Evolutionary conservation across 2,797 vertebrate species (phyloP).

Genomic region (Lepus oiostolus): DNA sequence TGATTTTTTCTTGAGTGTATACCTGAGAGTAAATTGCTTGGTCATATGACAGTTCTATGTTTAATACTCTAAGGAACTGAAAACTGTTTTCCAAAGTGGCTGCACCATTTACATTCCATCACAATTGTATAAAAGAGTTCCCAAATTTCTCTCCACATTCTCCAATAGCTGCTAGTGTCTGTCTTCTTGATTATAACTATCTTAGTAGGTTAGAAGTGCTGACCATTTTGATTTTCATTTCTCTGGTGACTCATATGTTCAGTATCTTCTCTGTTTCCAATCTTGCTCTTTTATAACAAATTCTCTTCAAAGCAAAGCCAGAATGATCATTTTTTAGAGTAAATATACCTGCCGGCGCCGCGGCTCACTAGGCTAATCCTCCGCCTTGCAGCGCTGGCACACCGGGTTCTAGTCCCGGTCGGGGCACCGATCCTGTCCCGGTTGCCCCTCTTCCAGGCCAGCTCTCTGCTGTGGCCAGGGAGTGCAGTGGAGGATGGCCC

Average conservation of each 20-base stretch:
- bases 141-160: neutral
- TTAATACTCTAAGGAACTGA: neutral
- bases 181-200: neutral
- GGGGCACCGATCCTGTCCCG: too few species aligned
- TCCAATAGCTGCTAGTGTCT: neutral
- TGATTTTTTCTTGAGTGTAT: neutral
- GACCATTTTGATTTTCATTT: constrained; percentile 11
- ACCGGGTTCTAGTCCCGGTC: too few species aligned
- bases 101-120: neutral
- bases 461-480: too few species aligned
- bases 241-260: neutral
- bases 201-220: neutral
- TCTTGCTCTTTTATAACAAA: neutral
- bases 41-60: neutral
- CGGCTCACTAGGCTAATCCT: too few species aligned
- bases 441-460: too few species aligned
- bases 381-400: too few species aligned
- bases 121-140: neutral
- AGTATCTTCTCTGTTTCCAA: neutral
- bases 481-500: too few species aligned
- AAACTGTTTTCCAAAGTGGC: constrained; percentile 40
- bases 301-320: constrained; percentile 29
- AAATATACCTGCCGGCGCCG: neutral
- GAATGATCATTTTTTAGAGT: neutral
- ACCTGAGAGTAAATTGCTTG: neutral